phyloP scores from a whole-genome alignment of 92 coral and sea anemone species.

The Heteractis magnifica region DNA sequence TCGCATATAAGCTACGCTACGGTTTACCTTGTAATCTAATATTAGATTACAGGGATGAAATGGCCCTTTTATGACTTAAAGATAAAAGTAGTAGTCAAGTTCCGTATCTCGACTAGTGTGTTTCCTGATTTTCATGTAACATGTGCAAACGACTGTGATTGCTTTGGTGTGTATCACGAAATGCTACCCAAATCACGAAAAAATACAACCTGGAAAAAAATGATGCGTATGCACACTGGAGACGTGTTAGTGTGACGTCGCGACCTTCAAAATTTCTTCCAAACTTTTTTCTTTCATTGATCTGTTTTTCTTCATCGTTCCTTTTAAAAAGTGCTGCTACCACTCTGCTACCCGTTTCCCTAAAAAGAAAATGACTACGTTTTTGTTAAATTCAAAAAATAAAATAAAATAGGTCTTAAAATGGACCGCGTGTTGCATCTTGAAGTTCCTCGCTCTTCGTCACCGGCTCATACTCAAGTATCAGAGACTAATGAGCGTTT shows the following conservation, averaged over 20 bases:
- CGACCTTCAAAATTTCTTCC: not conserved
- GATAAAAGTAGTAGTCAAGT: slow-evolving; percentile 1
- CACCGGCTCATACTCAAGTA: too few relatives aligned
- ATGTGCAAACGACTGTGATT: not conserved
- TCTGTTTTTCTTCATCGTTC: too few relatives aligned
- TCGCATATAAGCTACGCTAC: too few relatives aligned
- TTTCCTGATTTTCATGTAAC: not conserved
- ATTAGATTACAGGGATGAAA: not conserved
- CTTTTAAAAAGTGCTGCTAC: too few relatives aligned
- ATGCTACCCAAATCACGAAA: not conserved
- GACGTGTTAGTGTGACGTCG: not conserved
- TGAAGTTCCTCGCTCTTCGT: too few relatives aligned
- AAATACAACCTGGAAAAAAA: not conserved
- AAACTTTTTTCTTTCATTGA: too few relatives aligned
- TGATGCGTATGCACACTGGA: not conserved
- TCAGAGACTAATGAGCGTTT: too few relatives aligned
- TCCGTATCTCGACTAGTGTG: not conserved
- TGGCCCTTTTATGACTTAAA: not conserved
- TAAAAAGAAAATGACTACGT: too few relatives aligned
- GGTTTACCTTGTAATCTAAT: not conserved
- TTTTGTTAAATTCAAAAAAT: too few relatives aligned
- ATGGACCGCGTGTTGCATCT: too few relatives aligned
- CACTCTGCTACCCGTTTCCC: too few relatives aligned
- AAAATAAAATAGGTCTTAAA: too few relatives aligned
- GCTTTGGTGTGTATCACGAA: not conserved